Conservation (phyloP, 1,140 invertebrate genomes). For the Trichonephila clavata region DNA sequence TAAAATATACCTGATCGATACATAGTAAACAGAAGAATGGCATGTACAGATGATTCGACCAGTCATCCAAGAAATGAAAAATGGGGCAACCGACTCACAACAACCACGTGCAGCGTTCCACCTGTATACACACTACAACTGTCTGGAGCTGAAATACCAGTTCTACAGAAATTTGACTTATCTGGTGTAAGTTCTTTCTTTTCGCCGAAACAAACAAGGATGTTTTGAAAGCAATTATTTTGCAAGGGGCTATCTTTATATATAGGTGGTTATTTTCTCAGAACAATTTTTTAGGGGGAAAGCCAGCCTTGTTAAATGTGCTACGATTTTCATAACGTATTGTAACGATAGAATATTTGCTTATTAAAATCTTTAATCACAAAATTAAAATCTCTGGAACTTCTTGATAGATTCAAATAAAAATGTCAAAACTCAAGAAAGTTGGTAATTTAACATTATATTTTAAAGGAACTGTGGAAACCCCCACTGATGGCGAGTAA, state of each 20-base stretch:
- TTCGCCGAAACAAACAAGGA: not conserved
- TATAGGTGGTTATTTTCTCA: too few relatives aligned
- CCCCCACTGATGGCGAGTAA: too few relatives aligned
- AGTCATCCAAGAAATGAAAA: not conserved
- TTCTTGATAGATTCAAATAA: too few relatives aligned
- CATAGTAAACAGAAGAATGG: not conserved
- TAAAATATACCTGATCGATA: slow-evolving; percentile 28
- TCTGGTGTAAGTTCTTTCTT: not conserved
- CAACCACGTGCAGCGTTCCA: not conserved
- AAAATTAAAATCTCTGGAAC: too few relatives aligned
- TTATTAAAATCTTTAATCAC: too few relatives aligned
- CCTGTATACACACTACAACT: not conserved
- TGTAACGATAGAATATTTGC: too few relatives aligned
- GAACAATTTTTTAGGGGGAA: too few relatives aligned
- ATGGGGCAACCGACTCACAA: not conserved
- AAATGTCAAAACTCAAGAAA: too few relatives aligned
- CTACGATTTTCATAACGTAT: too few relatives aligned
- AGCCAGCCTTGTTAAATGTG: too few relatives aligned
- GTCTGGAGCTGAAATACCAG: slow-evolving; percentile 12
- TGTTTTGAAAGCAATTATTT: not conserved
- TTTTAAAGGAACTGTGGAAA: too few relatives aligned
- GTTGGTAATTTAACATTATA: too few relatives aligned
- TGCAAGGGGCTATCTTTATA: not conserved
- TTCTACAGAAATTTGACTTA: not conserved
- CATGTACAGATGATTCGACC: not conserved